phyloP scores from a whole-genome alignment of 2,113 vertebrate species.

The Athene cunicularia region DNA sequence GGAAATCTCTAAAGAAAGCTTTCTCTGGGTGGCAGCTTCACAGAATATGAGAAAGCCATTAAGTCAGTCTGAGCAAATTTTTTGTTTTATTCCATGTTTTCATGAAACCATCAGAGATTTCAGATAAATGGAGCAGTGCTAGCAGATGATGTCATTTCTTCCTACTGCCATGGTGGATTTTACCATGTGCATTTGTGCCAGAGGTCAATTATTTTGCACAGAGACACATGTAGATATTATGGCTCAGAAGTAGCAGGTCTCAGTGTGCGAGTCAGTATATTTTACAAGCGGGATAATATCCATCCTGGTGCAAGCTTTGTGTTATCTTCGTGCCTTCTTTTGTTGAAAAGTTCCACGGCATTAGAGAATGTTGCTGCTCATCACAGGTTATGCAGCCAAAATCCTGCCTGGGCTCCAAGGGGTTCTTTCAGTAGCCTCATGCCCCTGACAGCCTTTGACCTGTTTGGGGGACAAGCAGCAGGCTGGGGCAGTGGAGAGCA shows the following conservation, averaged over 20 bases:
- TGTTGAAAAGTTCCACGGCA: not conserved
- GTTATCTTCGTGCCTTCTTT: not conserved
- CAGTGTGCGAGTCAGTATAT: not conserved
- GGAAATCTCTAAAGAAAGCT: not conserved
- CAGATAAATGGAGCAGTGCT: not conserved
- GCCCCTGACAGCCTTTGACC: not conserved
- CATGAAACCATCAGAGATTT: not conserved
- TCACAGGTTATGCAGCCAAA: not conserved
- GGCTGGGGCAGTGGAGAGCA: not conserved
- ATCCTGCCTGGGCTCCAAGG: not conserved
- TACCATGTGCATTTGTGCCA: not conserved
- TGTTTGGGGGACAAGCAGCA: not conserved
- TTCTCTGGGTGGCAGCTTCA: not conserved
- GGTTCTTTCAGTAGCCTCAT: not conserved
- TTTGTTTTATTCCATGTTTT: not conserved
- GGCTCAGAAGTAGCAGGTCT: not conserved
- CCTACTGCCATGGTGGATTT: not conserved
- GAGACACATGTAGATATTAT: not conserved
- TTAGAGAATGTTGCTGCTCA: not conserved
- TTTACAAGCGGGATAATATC: not conserved
- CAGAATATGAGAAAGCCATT: not conserved
- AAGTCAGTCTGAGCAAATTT: not conserved
- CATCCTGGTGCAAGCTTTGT: not conserved
- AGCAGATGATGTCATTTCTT: not conserved
- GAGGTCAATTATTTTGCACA: not conserved